Evolutionary conservation across 2,888 invertebrate species (phyloP).

Genomic region (Limulus polyphemus): DNA sequence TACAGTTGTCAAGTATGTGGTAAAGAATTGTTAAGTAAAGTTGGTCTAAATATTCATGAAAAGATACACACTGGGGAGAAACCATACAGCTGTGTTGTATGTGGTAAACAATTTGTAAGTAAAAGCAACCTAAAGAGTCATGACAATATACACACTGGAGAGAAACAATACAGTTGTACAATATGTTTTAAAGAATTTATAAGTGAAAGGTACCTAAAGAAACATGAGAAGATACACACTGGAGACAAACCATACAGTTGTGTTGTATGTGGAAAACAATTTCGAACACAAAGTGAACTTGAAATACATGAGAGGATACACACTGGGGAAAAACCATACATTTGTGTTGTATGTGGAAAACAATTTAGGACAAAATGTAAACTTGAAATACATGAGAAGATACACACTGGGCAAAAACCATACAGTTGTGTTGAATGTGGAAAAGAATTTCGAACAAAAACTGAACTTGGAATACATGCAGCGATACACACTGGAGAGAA

Average conservation of each 20-base stretch:
- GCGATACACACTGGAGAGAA: too few species aligned
- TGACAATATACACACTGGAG: too few species aligned
- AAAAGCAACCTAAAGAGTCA: too few species aligned
- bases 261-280: slow-evolving; percentile 1
- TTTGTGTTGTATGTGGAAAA: slow-evolving; percentile 1
- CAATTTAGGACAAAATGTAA: not conserved
- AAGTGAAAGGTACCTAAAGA: not conserved
- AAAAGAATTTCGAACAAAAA: not conserved
- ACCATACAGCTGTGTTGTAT: too few species aligned
- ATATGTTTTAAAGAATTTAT: too few species aligned
- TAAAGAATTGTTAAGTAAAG: too few species aligned
- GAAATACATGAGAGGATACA: slow-evolving; percentile 1
- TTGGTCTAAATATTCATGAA: too few species aligned
- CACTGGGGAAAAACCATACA: not conserved
- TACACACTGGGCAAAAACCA: not conserved
- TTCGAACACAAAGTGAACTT: not conserved
- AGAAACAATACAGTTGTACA: too few species aligned
- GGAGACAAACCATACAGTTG: slow-evolving; percentile 4
- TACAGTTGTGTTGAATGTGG: not conserved
- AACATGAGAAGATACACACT: not conserved
- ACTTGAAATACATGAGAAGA: not conserved
- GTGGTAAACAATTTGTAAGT: too few species aligned
- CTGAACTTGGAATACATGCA: too few species aligned
- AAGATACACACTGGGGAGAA: too few species aligned
- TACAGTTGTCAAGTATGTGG: too few species aligned